Conservation (phyloP, 1,140 invertebrate species). For the Dendrolimus punctatus region DNA sequence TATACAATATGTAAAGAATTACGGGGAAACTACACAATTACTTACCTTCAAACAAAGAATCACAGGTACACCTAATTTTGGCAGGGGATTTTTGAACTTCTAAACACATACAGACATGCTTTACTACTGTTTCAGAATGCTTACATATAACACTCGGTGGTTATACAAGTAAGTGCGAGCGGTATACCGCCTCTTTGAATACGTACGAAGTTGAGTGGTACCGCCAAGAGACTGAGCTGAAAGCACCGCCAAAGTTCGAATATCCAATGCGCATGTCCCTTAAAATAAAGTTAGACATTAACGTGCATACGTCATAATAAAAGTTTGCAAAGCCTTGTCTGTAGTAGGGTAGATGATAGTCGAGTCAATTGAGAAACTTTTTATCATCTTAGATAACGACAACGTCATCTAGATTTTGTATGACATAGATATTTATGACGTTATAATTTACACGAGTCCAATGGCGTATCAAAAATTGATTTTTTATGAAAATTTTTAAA, state of each 20-base stretch:
- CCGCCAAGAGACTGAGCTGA: slow-evolving; percentile 31
- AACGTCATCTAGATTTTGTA: too few relatives aligned
- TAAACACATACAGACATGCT: slow-evolving; percentile 59
- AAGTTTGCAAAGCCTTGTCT: background rate
- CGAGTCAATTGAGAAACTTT: too few relatives aligned
- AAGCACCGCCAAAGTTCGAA: slow-evolving; percentile 26
- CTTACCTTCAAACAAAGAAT: slow-evolving; percentile 43
- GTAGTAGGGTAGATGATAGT: too few relatives aligned
- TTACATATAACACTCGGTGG: slow-evolving; percentile 55
- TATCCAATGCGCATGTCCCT: slow-evolving; percentile 34
- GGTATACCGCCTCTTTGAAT: slow-evolving; percentile 18
- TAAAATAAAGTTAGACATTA: slow-evolving; percentile 23
- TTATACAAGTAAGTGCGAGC: slow-evolving; percentile 32
- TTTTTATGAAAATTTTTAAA: too few relatives aligned
- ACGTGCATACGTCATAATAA: background rate
- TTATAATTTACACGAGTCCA: too few relatives aligned
- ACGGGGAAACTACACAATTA: slow-evolving; percentile 23
- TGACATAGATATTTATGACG: too few relatives aligned
- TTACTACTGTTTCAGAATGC: slow-evolving; percentile 45
- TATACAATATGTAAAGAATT: slow-evolving; percentile 5
- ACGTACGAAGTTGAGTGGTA: slow-evolving; percentile 30
- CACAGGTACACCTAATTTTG: slow-evolving; percentile 43
- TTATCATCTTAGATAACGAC: too few relatives aligned
- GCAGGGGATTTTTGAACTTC: slow-evolving; percentile 30
- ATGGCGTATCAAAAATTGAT: too few relatives aligned